Percentiles rank a stretch among this genome's conserved stretches.
Conservation (phyloP, 2,888 invertebrate genomes). For the Ennomos fuscantarius region DNA sequence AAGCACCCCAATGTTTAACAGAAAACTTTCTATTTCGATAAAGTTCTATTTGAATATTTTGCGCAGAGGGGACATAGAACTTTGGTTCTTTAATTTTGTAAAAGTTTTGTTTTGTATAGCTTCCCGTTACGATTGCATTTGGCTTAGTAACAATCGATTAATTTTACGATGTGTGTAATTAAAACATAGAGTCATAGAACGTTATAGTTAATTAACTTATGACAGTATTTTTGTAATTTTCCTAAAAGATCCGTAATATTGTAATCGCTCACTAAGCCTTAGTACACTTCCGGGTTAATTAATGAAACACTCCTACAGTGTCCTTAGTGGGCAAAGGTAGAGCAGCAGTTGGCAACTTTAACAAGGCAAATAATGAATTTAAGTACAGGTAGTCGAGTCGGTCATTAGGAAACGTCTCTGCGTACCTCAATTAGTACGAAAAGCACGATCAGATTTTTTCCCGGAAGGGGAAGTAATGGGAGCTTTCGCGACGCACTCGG, state of each 20-base stretch:
- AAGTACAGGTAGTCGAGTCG: conserved; percentile 54
- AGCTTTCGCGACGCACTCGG: conserved; percentile 56
- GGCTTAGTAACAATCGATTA: conserved; percentile 70
- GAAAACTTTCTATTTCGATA: conserved; percentile 71
- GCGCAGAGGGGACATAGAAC: conserved; percentile 62
- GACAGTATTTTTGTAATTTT: conserved; percentile 32
- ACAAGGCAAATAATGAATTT: conserved; percentile 56
- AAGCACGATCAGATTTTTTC: conserved; percentile 62
- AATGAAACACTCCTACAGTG: conserved; percentile 33
- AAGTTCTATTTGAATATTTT: conserved; percentile 67
- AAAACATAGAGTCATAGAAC: conserved; percentile 48
- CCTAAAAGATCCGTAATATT: conserved; percentile 34
- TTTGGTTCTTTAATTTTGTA: conserved; percentile 56
- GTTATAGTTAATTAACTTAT: conserved; percentile 25
- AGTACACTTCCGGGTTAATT: conserved; percentile 33
- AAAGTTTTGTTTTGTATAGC: conserved; percentile 53
- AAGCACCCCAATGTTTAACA: conserved; percentile 66
- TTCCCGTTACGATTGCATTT: conserved; percentile 62
- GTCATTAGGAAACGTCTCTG: conserved; percentile 59
- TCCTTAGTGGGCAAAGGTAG: conserved; percentile 25
- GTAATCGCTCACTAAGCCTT: conserved; percentile 26
- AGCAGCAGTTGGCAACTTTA: conserved; percentile 39
- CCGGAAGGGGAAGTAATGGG: conserved; percentile 62
- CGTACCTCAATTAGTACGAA: conserved; percentile 66
- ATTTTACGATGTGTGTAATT: conserved; percentile 77